Base-by-base conservation (phyloP, 2,113 vertebrate genomes). In the Heterochromis multidens region DNA sequence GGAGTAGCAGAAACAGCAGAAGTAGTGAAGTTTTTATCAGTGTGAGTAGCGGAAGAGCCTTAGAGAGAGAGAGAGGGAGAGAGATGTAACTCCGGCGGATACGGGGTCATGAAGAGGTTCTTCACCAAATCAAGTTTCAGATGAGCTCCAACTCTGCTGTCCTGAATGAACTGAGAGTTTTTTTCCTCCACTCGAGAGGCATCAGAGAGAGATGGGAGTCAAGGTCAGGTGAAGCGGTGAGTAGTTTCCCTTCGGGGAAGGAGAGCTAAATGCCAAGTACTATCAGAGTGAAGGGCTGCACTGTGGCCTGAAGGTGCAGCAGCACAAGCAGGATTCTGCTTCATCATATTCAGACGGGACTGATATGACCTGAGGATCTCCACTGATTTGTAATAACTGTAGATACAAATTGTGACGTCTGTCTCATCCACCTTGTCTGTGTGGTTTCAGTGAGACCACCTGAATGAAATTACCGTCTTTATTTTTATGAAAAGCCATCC, bases 161-260 rank as follows among this genome's bases (percentile, higher is more conserved):
- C 12, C 52, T 21, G 72, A 54, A 67, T 52, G 54, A 62, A 29
- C 35, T 7, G 67, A 76, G 70, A 52, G 49, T 19, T n/a, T n/a
- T 54, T 52, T 54, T 54, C 70, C 19, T 54, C 70, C 46, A 49
- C 27, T 54, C 31, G 46, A 52, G 67, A 0, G 70, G 70, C 70
- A 52, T 46, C 27, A n/a, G 14, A 52, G 27, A 72, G 27, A 37
- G 27, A 49, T 6, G 14, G 52, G 46, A 62, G 81, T 40, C 81
- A 77, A 90, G 90, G 88, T 81, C 81, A 63, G 86, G 79, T 49
- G 84, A 81, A 62, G 62, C 61, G 7, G 61, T 3, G 46, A 83
- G 80, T 62, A 52, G 81, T 57, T 82, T 40, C 80, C 86, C 78
- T 61, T n/a, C 6, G 0, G 86, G 80, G 67, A 65, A 40, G 59